Percentiles rank a stretch among this genome's conserved stretches.
Evolutionary conservation across 2,888 invertebrate species (phyloP).

Genomic region (Drosophila bunnanda): DNA sequence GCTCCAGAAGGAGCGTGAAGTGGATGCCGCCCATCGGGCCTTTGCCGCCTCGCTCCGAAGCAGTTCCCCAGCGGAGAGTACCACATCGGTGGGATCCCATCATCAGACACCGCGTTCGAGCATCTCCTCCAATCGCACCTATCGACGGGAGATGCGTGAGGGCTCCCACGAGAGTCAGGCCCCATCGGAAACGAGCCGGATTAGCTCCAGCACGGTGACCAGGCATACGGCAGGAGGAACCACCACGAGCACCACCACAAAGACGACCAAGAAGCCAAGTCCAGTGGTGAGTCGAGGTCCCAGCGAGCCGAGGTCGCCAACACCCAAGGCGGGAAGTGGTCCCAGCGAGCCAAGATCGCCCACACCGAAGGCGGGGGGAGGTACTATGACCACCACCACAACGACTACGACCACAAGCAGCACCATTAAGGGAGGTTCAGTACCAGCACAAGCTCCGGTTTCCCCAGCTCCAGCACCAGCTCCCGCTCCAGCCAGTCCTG

Average conservation of each 20-base stretch:
- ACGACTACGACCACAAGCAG: conserved; percentile 59
- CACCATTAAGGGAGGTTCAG: conserved; percentile 28
- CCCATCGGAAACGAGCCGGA: conserved; percentile 82
- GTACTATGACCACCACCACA: conserved; percentile 51
- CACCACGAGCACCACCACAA: conserved; percentile 48
- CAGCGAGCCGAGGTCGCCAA: conserved; percentile 74
- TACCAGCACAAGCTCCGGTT: conserved; percentile 22
- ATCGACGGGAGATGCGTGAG: conserved; percentile 79
- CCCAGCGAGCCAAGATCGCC: conserved; percentile 65
- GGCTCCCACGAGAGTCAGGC: conserved; percentile 84
- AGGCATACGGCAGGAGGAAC: conserved; percentile 62
- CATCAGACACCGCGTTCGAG: conserved; percentile 80
- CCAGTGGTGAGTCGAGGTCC: conserved; percentile 76
- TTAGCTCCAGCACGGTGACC: conserved; percentile 83
- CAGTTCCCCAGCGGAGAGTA: conserved; percentile 87
- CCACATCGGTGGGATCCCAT: conserved; percentile 62
- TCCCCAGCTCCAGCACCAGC: conserved; percentile 15
- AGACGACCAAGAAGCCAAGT: conserved; percentile 63
- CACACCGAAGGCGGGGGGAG: conserved; percentile 15
- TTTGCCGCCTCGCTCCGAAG: conserved; percentile 90
- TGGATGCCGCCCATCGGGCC: conserved; percentile 90
- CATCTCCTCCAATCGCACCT: conserved; percentile 76
- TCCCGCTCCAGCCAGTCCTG: conserved; percentile 40
- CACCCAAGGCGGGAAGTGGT: conserved; percentile 51
- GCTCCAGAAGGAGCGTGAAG: conserved; percentile 81